Evolutionary conservation across 2,888 invertebrate species (phyloP).

Genomic region (Lutraria lutraria): DNA sequence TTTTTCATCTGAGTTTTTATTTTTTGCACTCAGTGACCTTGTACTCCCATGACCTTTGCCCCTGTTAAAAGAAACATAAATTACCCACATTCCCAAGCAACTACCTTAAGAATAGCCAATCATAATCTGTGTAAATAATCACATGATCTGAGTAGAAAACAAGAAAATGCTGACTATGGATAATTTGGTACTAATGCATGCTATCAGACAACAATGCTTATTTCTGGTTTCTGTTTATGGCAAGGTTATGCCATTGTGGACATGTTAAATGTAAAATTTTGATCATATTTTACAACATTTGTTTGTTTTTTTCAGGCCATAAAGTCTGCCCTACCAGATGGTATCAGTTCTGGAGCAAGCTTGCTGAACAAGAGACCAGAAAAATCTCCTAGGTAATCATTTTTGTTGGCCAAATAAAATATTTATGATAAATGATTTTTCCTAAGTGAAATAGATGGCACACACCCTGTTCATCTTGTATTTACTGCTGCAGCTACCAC

Average conservation of each 20-base stretch:
- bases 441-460: too few species aligned
- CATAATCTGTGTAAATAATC: constrained; percentile 58
- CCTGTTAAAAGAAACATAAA: constrained; percentile 36
- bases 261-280: constrained; percentile 23
- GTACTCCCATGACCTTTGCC: constrained; percentile 51
- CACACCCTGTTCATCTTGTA: too few species aligned
- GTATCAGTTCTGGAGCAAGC: constrained; percentile 37
- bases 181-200: constrained; percentile 69
- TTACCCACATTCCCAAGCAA: constrained; percentile 29
- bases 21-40: constrained; percentile 51
- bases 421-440: neutral
- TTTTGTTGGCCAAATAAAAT: neutral
- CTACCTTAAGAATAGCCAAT: constrained; percentile 42
- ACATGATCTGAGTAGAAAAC: constrained; percentile 55
- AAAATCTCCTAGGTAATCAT: constrained; percentile 65
- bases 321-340: constrained; percentile 41
- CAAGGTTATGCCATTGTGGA: constrained; percentile 27
- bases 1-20: constrained; percentile 60
- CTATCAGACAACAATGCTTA: constrained; percentile 56
- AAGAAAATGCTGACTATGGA: constrained; percentile 43
- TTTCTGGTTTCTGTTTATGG: constrained; percentile 48
- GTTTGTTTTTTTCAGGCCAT: constrained; percentile 68
- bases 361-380: constrained; percentile 52
- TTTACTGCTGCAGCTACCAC: too few species aligned
- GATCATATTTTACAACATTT: constrained; percentile 38